phyloP scores from a whole-genome alignment of 2,113 vertebrate species.

The Martes martes region DNA sequence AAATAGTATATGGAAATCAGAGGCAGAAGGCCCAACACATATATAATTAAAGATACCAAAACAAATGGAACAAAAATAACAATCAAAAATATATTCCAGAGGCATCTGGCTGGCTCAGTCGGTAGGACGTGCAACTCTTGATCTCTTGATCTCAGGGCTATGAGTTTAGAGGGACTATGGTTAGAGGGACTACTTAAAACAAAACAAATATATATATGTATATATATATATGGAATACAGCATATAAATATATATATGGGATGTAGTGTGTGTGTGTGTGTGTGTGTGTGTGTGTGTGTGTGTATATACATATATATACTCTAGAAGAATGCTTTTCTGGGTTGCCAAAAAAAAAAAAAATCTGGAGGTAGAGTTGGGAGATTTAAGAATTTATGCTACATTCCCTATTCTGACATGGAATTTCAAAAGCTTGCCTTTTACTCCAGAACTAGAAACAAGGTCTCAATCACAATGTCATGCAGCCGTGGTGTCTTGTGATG shows the following conservation, averaged over 20 bases:
- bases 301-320: no score
- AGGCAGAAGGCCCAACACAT: not conserved
- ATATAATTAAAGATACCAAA: not conserved
- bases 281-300: no score
- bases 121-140: not conserved
- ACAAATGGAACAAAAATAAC: not conserved
- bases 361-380: not conserved
- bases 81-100: not conserved
- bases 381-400: not conserved
- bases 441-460: not conserved
- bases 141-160: not conserved
- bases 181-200: not conserved
- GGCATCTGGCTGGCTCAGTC: not conserved
- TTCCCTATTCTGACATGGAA: not conserved
- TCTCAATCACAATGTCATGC: not conserved
- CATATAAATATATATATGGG: no score
- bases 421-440: not conserved
- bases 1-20: not conserved
- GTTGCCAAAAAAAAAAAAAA: not conserved
- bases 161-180: not conserved
- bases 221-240: no score
- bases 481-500: not conserved
- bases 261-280: no score
- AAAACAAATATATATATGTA: no score
- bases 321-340: not conserved